A percentile compares a stretch with the other conserved stretches of the same genome.
These are phyloP conservation scores for Villa cingulata DNA, from an alignment of 2,888 invertebrate genomes.

Conservation along the genomic window DNA sequence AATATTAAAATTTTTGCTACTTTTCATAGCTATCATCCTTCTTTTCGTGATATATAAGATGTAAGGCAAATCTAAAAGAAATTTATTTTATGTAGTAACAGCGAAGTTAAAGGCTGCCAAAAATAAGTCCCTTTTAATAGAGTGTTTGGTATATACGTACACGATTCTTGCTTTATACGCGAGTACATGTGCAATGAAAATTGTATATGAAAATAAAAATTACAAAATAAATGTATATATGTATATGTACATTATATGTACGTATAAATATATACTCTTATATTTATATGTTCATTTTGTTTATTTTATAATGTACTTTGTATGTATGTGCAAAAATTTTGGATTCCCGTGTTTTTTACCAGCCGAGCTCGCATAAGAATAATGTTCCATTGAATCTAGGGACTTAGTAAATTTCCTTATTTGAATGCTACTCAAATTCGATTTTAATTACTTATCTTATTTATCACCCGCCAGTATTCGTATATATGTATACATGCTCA, in stretches of 20 bases:
- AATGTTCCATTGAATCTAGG: not conserved
- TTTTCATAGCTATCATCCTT: not conserved
- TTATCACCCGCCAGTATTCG: constrained; percentile 12
- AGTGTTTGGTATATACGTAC: constrained; percentile 1
- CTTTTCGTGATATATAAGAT: not conserved
- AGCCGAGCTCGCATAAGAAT: not conserved
- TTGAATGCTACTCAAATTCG: constrained; percentile 15
- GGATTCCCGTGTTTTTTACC: not conserved
- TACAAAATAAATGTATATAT: not conserved
- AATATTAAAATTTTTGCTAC: not conserved
- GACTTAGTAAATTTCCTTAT: constrained; percentile 10
- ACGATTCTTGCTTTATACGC: too few species aligned
- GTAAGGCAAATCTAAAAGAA: not conserved
- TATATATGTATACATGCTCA: too few species aligned
- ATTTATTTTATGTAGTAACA: not conserved
- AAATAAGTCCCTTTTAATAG: constrained; percentile 11
- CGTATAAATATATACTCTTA: too few species aligned
- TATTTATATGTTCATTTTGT: too few species aligned
- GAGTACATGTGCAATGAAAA: too few species aligned
- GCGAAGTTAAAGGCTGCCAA: not conserved
- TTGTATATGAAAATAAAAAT: too few species aligned
- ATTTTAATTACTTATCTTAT: constrained; percentile 16
- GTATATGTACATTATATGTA: not conserved
- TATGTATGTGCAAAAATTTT: too few species aligned
- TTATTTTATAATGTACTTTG: too few species aligned